Conservation (phyloP, 2,113 vertebrate genomes). For the Calypte anna region DNA sequence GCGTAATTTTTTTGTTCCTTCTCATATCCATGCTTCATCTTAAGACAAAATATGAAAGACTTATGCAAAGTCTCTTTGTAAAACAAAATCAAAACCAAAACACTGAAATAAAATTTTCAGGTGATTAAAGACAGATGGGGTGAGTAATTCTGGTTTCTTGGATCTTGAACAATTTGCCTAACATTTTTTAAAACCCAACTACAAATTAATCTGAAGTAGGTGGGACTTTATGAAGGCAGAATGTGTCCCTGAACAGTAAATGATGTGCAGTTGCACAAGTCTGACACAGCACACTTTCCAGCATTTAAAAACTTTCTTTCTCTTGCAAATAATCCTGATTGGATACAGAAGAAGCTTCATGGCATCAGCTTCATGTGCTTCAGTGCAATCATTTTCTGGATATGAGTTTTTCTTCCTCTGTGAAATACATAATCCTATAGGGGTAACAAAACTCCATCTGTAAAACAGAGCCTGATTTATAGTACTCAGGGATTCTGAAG, state of each 20-base stretch:
- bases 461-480: background rate
- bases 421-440: background rate
- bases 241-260: background rate
- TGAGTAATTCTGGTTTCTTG: background rate
- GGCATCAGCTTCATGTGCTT: background rate
- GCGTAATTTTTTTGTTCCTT: background rate
- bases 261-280: background rate
- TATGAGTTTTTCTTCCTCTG: background rate
- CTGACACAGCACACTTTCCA: background rate
- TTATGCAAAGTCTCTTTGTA: background rate
- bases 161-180: background rate
- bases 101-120: background rate
- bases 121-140: background rate
- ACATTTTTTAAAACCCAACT: background rate
- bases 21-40: background rate
- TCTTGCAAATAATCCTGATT: background rate
- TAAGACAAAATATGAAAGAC: background rate
- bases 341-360: background rate
- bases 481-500: background rate
- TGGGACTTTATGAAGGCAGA: background rate
- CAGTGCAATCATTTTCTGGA: background rate
- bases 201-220: conserved; percentile 1
- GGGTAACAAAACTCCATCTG: background rate
- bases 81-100: background rate
- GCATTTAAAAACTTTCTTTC: background rate